Evolutionary conservation across 2,113 vertebrate genomes (phyloP).

Genomic region (Thunnus thynnus): DNA sequence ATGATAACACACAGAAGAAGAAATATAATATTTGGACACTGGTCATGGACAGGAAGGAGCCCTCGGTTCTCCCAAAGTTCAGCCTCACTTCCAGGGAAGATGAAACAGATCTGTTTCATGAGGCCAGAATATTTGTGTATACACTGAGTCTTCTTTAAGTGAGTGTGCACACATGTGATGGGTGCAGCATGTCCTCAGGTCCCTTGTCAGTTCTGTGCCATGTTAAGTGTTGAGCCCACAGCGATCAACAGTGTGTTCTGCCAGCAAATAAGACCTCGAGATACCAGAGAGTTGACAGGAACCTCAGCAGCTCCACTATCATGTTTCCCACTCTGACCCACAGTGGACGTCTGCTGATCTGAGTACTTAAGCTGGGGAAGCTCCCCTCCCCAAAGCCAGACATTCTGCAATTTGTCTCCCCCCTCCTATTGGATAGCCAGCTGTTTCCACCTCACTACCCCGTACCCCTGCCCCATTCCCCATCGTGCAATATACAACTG

Average conservation of each 20-base stretch:
- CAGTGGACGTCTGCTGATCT: conserved; percentile 56
- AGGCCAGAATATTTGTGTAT: no score
- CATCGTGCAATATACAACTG: conserved; percentile 9
- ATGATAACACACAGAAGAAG: not conserved
- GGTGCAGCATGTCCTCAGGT: not conserved
- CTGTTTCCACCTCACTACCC: conserved; percentile 66
- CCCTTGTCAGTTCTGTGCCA: conserved; percentile 31
- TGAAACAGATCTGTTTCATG: not conserved
- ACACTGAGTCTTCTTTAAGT: no score
- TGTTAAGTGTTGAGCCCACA: conserved; percentile 26
- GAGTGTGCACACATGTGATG: not conserved
- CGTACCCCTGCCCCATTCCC: conserved; percentile 22
- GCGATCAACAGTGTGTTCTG: conserved; percentile 51
- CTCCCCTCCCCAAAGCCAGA: conserved; percentile 58
- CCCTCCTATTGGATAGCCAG: conserved; percentile 63
- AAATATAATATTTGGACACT: not conserved
- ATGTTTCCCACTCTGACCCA: conserved; percentile 60
- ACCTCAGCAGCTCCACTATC: conserved; percentile 47
- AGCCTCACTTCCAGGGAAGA: not conserved
- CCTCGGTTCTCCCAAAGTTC: not conserved
- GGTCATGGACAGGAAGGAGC: not conserved
- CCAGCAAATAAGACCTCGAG: conserved; percentile 63
- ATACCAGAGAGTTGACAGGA: conserved; percentile 68
- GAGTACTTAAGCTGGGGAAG: conserved; percentile 47
- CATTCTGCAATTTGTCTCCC: conserved; percentile 67